Conservation (phyloP, 2,888 invertebrate genomes). For the Chrysolina oricalcia region DNA sequence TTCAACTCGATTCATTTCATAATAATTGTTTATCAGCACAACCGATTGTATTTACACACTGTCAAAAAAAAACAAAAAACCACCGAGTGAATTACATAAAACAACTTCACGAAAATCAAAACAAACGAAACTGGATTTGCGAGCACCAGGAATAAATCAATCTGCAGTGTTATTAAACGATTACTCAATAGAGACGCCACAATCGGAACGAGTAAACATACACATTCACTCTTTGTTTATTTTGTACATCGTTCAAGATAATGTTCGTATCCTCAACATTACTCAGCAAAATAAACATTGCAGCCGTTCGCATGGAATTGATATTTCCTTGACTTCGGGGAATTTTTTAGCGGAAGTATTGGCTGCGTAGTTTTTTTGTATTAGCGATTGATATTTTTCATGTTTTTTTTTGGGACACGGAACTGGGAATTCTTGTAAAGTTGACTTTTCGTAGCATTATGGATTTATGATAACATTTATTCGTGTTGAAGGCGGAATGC, state of each 20-base stretch:
- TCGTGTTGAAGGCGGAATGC: no score
- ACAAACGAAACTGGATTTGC: slow-evolving; percentile 7
- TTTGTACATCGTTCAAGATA: slow-evolving; percentile 20
- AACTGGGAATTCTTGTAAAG: no score
- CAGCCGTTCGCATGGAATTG: slow-evolving; percentile 12
- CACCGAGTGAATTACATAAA: neutral
- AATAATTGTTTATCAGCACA: neutral
- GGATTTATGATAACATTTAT: no score
- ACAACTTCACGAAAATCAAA: neutral
- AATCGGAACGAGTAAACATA: slow-evolving; percentile 14
- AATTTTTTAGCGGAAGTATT: slow-evolving; percentile 14
- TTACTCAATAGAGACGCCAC: slow-evolving; percentile 23
- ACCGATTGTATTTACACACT: neutral
- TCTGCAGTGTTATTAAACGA: slow-evolving; percentile 1
- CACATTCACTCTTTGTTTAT: slow-evolving; percentile 21
- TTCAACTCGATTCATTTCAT: neutral
- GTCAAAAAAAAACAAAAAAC: neutral
- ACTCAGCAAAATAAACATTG: slow-evolving; percentile 25
- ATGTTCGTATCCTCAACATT: slow-evolving; percentile 23
- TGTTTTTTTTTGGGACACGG: neutral
- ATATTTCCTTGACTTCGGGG: slow-evolving; percentile 10
- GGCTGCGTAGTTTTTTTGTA: neutral
- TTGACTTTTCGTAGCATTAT: no score
- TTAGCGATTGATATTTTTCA: neutral
- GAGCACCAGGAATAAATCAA: slow-evolving; percentile 14